Evolutionary conservation across 1,140 invertebrate genomes (phyloP).

Genomic region (Phthorimaea operculella): DNA sequence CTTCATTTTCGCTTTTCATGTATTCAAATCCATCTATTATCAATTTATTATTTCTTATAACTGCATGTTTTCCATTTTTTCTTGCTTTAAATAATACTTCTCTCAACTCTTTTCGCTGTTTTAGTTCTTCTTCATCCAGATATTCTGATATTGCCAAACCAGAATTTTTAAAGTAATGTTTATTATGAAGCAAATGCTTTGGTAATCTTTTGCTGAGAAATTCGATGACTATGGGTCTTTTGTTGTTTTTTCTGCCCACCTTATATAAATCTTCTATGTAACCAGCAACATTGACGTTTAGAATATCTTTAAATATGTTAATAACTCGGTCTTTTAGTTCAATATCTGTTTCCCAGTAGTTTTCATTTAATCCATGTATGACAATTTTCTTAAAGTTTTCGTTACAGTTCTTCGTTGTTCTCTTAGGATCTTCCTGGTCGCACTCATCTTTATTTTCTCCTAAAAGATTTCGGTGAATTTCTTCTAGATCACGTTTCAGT

Average conservation of each 20-base stretch:
- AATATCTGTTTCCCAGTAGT: conserved; percentile 1
- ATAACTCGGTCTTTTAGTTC: background rate
- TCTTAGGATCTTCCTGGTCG: background rate
- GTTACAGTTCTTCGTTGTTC: background rate
- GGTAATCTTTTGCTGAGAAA: conserved; percentile 1
- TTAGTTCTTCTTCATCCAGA: conserved; percentile 1
- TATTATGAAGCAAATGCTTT: conserved; percentile 1
- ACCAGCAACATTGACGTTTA: conserved; percentile 1
- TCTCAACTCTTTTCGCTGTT: background rate
- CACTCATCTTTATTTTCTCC: background rate
- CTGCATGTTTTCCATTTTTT: background rate
- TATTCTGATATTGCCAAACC: conserved; percentile 5
- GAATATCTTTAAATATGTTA: conserved; percentile 5
- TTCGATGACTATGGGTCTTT: conserved; percentile 2
- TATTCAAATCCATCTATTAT: background rate
- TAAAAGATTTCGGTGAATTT: background rate
- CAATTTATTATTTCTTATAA: conserved; percentile 1
- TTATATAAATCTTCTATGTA: background rate
- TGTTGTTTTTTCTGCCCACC: background rate
- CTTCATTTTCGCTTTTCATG: background rate
- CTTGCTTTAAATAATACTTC: background rate
- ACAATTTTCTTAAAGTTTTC: background rate
- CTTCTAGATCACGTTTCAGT: no score
- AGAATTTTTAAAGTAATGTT: conserved; percentile 2
- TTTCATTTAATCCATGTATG: conserved; percentile 3